Conservation (phyloP, 2,797 vertebrate species). For the Lacerta viridis region DNA sequence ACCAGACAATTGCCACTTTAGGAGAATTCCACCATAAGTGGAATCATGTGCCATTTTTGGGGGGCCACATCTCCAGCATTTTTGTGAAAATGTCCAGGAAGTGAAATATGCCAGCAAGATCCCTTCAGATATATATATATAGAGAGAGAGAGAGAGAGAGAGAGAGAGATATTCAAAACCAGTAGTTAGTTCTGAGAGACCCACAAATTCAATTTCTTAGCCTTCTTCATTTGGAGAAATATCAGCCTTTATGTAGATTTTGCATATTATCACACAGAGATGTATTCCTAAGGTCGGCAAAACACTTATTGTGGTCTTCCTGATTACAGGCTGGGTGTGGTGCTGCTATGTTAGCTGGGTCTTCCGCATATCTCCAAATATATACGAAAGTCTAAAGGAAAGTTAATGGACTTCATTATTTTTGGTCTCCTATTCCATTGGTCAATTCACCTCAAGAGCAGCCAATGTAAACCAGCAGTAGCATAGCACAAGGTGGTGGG, state of each 20-base stretch:
- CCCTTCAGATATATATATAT: too few species aligned
- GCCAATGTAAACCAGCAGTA: background rate
- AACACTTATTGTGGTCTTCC: background rate
- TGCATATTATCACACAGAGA: background rate
- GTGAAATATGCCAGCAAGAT: too few species aligned
- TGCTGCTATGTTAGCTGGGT: too few species aligned
- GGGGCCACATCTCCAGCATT: too few species aligned
- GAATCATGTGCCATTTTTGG: too few species aligned
- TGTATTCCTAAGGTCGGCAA: background rate
- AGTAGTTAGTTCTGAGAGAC: background rate
- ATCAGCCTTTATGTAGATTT: conserved; percentile 11
- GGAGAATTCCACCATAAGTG: too few species aligned
- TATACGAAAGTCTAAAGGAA: background rate
- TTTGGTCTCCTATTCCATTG: background rate
- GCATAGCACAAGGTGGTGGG: background rate
- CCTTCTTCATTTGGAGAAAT: conserved; percentile 25
- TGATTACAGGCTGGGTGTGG: background rate
- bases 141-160: too few species aligned
- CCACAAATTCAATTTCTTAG: conserved; percentile 51
- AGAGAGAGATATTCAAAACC: background rate
- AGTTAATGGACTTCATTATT: background rate
- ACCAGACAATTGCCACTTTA: too few species aligned
- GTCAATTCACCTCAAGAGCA: background rate
- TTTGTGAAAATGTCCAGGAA: too few species aligned
- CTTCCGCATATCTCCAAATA: background rate